Evolutionary conservation across 2,888 invertebrate species (phyloP), one percentile per base, ranked within the genome.

Genomic region (Amiota minor): DNA sequence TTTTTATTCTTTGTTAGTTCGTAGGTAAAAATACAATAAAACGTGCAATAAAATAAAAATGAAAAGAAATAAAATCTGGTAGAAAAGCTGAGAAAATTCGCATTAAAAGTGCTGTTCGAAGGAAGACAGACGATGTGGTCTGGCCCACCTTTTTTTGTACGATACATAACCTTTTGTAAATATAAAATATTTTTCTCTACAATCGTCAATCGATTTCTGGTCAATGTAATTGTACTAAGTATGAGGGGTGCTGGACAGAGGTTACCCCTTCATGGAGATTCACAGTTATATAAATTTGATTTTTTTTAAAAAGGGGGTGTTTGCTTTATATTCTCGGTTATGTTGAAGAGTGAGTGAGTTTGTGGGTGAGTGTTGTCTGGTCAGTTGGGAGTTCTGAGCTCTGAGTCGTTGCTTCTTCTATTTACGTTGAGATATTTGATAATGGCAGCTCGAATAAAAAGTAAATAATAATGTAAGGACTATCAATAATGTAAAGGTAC

Each of bases 101-200:
- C 55, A 71, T 71, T 71, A 71, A 71, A 71, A 71, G 20, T 64
- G 47, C 49, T 23, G 35, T 35, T 35, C 35, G 69, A 55, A 20
- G 23, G 20, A 55, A 53, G 59, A 20, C 18, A 11, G 20, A 9
- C 20, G 59, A 3, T 53, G 53, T 11, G 53, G 53, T 53, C 14
- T 12, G 53, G 53, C 59, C 35, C 62, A 35, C 18, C 18, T n/a
- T 65, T 18, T 47, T 16, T 65, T 9, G 9, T n/a, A 46, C 14
- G 16, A 11, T 47, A 16, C 10, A 12, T 65, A 11, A 49, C 47
- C 45, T 72, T 71, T 69, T 72, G 55, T 47, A 76, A 71, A 77
- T 70, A 68, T 71, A 70, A 74, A 77, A 74, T 74, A 74, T 77
- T 72, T 76, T 73, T 68, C 68, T 35, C 35, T 35, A 35, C 35